Evolutionary conservation across 2,888 invertebrate species (phyloP), one percentile per base, ranked within the genome.

Genomic region (Epistrophe grossulariae): DNA sequence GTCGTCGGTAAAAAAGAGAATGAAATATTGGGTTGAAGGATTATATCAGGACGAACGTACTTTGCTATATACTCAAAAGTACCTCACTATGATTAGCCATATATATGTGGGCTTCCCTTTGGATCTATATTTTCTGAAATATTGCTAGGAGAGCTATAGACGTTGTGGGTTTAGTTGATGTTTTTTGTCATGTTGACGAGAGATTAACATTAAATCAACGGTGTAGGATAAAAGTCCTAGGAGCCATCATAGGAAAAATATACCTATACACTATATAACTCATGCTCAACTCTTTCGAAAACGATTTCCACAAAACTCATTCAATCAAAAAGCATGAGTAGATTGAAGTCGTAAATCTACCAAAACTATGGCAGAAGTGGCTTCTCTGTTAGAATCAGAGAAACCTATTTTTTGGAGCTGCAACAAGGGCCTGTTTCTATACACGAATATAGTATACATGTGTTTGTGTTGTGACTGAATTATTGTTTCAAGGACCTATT

Each of bases 261-360:
- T 19, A 62, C 17, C 59, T 64, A 24, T 24, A 24, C 24, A 31
- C 0, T 31, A 31, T 31, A 31, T 7, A 4, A 17, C 59, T 64
- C 76, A 70, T 70, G 48, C 66, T 80, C 15, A 31, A 55, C 55
- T 55, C 9, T 73, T 78, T 70, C 64, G 38, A 40, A 45, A 60
- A 55, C 24, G 31, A 66, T 72, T 80, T 66, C 7, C 80, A 28
- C 40, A 80, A 57, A 73, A 11, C 57, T 60, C 72, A 19, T 59
- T 80, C 76, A 52, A 48, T 77, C 77, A 60, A 66, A 43, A 60
- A 68, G 2, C 78, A 68, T 55, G 78, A 81, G 77, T 72, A 68
- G 73, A 85, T 85, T 81, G 81, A 62, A 62, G 72, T 81, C 73
- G 77, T 85, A 81, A 77, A 85, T 85, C 73, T 78, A 35, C 57